Conservation (phyloP, 2,113 vertebrate genomes). For the Tringa solitaria region DNA sequence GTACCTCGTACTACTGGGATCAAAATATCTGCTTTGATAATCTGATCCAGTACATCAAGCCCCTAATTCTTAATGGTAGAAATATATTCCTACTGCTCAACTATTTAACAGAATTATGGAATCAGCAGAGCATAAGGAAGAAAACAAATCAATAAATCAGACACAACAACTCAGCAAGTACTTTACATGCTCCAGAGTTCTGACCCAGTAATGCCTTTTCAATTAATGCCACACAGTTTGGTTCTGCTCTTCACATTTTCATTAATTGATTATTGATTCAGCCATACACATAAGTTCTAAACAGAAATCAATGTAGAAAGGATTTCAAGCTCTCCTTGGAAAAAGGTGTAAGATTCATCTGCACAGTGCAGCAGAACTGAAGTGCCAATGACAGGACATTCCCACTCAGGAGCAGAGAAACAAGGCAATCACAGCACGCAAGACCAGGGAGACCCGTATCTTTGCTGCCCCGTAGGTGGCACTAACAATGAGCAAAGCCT, state of each 20-base stretch:
- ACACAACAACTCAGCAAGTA: background rate
- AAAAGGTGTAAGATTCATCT: background rate
- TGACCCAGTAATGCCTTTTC: background rate
- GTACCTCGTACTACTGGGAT: background rate
- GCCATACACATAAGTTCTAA: background rate
- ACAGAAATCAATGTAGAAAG: background rate
- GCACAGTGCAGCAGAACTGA: background rate
- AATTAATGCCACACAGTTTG: background rate
- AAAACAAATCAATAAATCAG: slow-evolving; percentile 15
- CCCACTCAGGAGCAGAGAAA: background rate
- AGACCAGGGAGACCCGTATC: background rate
- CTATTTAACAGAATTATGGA: background rate
- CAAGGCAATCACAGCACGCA: background rate
- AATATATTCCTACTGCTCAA: background rate
- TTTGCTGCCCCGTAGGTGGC: background rate
- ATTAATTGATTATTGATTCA: background rate
- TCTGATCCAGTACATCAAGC: background rate
- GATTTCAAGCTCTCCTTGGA: background rate
- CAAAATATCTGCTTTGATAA: background rate
- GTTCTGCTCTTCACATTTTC: background rate
- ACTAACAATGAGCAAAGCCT: background rate
- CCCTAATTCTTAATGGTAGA: background rate
- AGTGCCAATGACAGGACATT: background rate
- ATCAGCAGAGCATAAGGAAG: background rate
- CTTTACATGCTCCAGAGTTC: background rate